Evolutionary conservation across 2,888 invertebrate species (phyloP), one percentile per base, ranked within the genome.

Genomic region (Villa cingulata): DNA sequence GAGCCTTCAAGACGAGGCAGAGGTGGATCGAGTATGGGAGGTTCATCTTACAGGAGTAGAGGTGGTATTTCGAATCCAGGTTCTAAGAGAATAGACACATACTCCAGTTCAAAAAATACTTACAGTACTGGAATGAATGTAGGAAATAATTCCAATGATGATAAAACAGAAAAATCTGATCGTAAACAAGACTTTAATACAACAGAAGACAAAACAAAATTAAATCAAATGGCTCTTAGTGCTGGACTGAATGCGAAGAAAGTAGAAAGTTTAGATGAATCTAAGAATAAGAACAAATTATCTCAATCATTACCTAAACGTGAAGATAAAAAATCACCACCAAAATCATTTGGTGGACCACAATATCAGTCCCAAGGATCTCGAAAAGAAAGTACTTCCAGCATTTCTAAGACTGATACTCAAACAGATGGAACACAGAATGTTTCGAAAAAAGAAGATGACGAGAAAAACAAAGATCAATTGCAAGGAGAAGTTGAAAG

Each of bases 1-100:
- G 90, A 90, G 65, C 91, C 91, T 0, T 89, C 89, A 2, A 74
- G 90, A 44, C 80, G 90, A 49, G 91, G 91, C 6, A 75, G 91
- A 51, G 87, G 84, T 16, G 76, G 75, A 3, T 62, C 73, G 49
- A 74, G 72, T 48, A 73, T 77, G 15, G 59, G 72, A 50, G 73
- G 54, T 17, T 58, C 62, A 4, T 57, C 60, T 1, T 66, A 58
- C 46, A 56, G 75, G 36, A 68, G 76, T 47, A 73, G 78, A 27
- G 38, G 55, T 20, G 55, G 54, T 17, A 50, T 56, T 14, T 64
- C 72, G n/a, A 72, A 71, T 10, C 71, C 71, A n/a, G 72, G 72
- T 20, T 70, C 71, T 74, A 75, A 74, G 54, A 72, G 83, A 54
- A 78, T 83, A 49, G 77, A 84, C 54, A 81, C 83, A 6, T 86